Percentiles rank a stretch among this genome's conserved stretches.
phyloP scores from a whole-genome alignment of 2,113 vertebrate species.

The Aramus guarauna region DNA sequence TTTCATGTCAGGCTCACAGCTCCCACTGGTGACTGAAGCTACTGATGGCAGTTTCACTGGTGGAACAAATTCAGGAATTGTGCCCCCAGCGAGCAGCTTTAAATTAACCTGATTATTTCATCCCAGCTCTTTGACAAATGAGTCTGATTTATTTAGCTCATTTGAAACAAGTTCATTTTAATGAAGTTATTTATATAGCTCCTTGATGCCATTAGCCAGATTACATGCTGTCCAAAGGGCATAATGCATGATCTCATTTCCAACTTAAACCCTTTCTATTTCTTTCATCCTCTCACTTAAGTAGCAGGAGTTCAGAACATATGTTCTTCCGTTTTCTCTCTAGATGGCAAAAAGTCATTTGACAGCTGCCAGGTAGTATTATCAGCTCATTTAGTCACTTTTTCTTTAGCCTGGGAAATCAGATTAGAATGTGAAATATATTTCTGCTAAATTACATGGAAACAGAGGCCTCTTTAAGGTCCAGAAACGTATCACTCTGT shows the following conservation, averaged over 20 bases:
- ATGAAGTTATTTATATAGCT: slow-evolving; percentile 63
- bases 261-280: slow-evolving; percentile 47
- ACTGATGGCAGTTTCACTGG: neutral
- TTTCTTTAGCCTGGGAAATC: neutral
- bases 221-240: slow-evolving; percentile 40
- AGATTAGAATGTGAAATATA: neutral
- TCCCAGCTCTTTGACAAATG: slow-evolving; percentile 45
- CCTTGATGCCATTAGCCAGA: slow-evolving; percentile 49
- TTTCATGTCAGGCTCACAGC: neutral
- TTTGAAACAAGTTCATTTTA: slow-evolving; percentile 61
- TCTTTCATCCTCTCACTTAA: slow-evolving; percentile 48
- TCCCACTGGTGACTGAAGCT: neutral
- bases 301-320: slow-evolving; percentile 40
- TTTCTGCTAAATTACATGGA: slow-evolving; percentile 4
- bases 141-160: slow-evolving; percentile 61
- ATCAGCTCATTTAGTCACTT: slow-evolving; percentile 36
- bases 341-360: slow-evolving; percentile 24
- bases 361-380: slow-evolving; percentile 45
- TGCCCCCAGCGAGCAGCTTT: neutral
- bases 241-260: slow-evolving; percentile 35
- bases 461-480: neutral
- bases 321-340: slow-evolving; percentile 24
- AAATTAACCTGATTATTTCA: slow-evolving; percentile 67
- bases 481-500: neutral
- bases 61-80: neutral